These are phyloP conservation scores for Hoplodrina ambigua DNA, from an alignment of 2,888 invertebrate species.

Conservation along the genomic window DNA sequence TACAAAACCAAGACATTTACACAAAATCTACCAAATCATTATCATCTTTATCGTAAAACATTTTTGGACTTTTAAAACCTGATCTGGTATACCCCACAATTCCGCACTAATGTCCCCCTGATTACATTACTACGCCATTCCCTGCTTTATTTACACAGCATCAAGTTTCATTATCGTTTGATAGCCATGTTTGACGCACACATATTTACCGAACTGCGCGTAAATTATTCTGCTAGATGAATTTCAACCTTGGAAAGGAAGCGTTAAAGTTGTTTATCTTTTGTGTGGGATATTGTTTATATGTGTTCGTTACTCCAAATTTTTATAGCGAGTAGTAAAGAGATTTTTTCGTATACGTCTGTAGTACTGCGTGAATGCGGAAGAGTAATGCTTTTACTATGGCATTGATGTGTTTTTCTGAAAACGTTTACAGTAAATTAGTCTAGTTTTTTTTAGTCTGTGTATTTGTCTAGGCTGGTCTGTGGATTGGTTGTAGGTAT, in stretches of 20 bases:
- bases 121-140: conserved; percentile 29
- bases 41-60: conserved; percentile 32
- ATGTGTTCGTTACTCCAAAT: conserved; percentile 48
- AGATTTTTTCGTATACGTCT: conserved; percentile 44
- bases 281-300: conserved; percentile 31
- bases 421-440: conserved; percentile 22
- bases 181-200: conserved; percentile 54
- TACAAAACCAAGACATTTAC: background rate
- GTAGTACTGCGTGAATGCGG: conserved; percentile 54
- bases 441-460: background rate
- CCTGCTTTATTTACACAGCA: conserved; percentile 41
- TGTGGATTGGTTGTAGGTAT: background rate
- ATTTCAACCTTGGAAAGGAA: conserved; percentile 20
- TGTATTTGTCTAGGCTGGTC: conserved; percentile 10
- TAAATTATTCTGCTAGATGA: conserved; percentile 13
- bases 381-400: conserved; percentile 47
- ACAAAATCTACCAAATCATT: conserved; percentile 19
- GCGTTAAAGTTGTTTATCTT: conserved; percentile 34
- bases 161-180: conserved; percentile 51
- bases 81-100: conserved; percentile 50
- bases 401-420: conserved; percentile 24
- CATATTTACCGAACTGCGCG: conserved; percentile 35
- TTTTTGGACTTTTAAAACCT: conserved; percentile 54
- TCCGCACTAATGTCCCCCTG: conserved; percentile 40
- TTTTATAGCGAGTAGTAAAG: conserved; percentile 44